A percentile compares a stretch with the other conserved stretches of the same genome.
Evolutionary conservation across 2,888 invertebrate genomes (phyloP).

Genomic region (Zeuzera pyrina): DNA sequence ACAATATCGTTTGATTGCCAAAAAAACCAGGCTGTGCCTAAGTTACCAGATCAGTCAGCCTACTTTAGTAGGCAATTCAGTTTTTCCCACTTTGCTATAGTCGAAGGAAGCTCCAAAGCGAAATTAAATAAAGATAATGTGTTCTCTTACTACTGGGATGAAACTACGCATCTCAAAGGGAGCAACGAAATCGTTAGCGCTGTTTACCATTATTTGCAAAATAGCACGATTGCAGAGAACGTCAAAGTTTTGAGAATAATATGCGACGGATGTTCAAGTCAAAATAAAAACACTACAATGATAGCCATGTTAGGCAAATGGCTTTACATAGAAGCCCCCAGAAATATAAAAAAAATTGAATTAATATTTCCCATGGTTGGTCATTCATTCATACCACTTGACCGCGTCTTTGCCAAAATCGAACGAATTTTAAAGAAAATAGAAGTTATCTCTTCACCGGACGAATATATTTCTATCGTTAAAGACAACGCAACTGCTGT

Average conservation of each 20-base stretch:
- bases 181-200: conserved; percentile 24
- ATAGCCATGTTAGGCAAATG: conserved; percentile 15
- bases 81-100: conserved; percentile 19
- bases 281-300: conserved; percentile 22
- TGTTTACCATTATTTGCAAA: conserved; percentile 17
- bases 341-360: background rate
- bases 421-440: conserved; percentile 10
- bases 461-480: conserved; percentile 2
- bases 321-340: conserved; percentile 4
- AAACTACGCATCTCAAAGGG: conserved; percentile 20
- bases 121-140: conserved; percentile 15
- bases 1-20: conserved; percentile 24
- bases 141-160: conserved; percentile 21
- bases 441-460: background rate
- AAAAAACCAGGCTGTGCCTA: conserved; percentile 22
- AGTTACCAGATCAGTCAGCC: conserved; percentile 21
- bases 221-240: conserved; percentile 3
- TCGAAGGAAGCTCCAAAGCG: conserved; percentile 15
- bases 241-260: conserved; percentile 2
- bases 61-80: conserved; percentile 22
- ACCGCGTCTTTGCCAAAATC: conserved; percentile 13
- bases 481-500: background rate
- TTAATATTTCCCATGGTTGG: conserved; percentile 1
- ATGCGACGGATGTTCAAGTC: conserved; percentile 10
- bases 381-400: conserved; percentile 18